Percentiles rank a stretch among this genome's conserved stretches.
These are phyloP conservation scores for Netelia virgata DNA, from an alignment of 2,888 invertebrate genomes.

Conservation along the genomic window DNA sequence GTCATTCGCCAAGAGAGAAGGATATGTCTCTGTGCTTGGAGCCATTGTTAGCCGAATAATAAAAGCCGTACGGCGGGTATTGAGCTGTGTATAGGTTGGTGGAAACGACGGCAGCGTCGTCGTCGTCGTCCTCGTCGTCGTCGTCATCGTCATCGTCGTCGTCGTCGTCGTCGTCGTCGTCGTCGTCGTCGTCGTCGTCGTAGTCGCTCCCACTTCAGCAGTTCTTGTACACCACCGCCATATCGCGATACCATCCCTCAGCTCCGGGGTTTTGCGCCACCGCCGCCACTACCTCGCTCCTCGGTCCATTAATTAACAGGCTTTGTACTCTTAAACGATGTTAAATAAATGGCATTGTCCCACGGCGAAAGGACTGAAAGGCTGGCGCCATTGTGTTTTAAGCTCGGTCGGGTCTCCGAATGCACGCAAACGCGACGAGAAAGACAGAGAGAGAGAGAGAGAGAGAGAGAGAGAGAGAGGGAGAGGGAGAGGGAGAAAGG, in stretches of 20 bases:
- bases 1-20: slow-evolving; percentile 54
- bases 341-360: slow-evolving; percentile 85
- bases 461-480: slow-evolving; percentile 53
- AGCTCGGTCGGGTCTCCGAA: slow-evolving; percentile 78
- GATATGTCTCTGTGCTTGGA: slow-evolving; percentile 56
- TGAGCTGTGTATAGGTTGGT: slow-evolving; percentile 37
- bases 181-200: slow-evolving; percentile 38
- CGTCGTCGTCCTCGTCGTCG: slow-evolving; percentile 17
- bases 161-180: slow-evolving; percentile 20
- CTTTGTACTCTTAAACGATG: slow-evolving; percentile 85
- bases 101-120: slow-evolving; percentile 38
- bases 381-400: slow-evolving; percentile 82
- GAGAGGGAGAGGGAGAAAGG: slow-evolving; percentile 49
- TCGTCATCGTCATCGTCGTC: slow-evolving; percentile 34
- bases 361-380: slow-evolving; percentile 82
- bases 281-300: slow-evolving; percentile 68
- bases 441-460: slow-evolving; percentile 58
- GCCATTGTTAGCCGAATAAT: slow-evolving; percentile 60
- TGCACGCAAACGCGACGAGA: slow-evolving; percentile 70
- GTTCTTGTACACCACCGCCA: slow-evolving; percentile 10
- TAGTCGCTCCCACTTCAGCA: slow-evolving; percentile 38
- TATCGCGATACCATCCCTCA: too few species aligned
- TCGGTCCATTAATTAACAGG: slow-evolving; percentile 84
- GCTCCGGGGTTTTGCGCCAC: slow-evolving; percentile 57
- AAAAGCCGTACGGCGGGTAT: slow-evolving; percentile 53